Base-by-base conservation (phyloP, 2,113 vertebrate species). In the Tetraodon nigroviridis region DNA sequence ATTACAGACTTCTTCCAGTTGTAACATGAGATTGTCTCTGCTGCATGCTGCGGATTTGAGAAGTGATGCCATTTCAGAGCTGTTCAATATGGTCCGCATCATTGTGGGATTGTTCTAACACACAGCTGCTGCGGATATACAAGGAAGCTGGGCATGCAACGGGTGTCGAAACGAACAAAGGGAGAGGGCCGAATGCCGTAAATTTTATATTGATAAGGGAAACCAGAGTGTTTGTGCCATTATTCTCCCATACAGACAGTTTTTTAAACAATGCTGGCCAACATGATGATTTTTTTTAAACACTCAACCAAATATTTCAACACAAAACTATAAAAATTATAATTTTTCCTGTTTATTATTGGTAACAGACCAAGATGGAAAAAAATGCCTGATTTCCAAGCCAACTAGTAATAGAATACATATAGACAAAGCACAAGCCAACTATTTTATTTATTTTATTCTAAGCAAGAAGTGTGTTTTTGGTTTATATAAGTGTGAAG, bases 11-110 rank as follows among this genome's bases (percentile, higher is more conserved):
- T 78, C 75, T 75, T 41, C 14, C 67, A 65, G 64, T 66, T 72
- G 64, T 53, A 64, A 62, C 63, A 58, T 13, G 22, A 64, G 55
- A 46, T 19, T 55, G 42, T 69, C 76, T 16, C 66, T 71, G 72
- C 70, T 78, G 78, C 72, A 69, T 66, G 66, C 62, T 84, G 76
- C 76, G 85, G 79, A 79, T 82, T 66, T 48, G 46, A 32, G 51
- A 60, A 16, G 46, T 29, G 45, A 51, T 53, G 55, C 47, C 59
- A 80, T 73, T 75, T 52, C 61, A 61, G 40, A 69, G 66, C 64
- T 44, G 24, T 45, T 61, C 76, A 84, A 82, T 76, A 84, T 82
- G 70, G 67, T 78, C 56, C 42, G 67, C 69, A 85, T 86, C 70
- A 67, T 22, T 51, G 20, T 37, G 58, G 61, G 66, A 78, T 56